Base-by-base conservation (phyloP, 1,140 invertebrate species). In the Chelonus insularis region DNA sequence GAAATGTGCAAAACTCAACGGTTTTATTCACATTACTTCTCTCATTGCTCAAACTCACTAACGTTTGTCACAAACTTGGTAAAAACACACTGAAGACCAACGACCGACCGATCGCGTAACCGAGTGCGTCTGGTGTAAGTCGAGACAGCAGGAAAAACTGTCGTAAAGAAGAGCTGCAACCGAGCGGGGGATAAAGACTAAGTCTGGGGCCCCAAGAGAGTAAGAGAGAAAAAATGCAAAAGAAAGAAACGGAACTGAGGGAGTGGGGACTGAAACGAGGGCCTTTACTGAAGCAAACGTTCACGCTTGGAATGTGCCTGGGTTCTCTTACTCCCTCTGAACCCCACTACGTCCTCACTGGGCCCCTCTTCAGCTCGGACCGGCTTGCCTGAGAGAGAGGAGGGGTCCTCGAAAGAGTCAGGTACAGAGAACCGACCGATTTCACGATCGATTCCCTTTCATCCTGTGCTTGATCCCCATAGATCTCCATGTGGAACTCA, bases 231-330 rank as follows among this genome's bases (percentile, higher is more conserved):
- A 9, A 34, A 34, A n/a, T 29, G 12, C 45, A 23, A 21, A 25
- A 9, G 45, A 48, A 25, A 48, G 23, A 48, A n/a, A 18, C 21
- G 23, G 18, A 18, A 48, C 14, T 18, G 11, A 51, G 16, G 29
- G 4, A 51, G 20, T 59, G 47, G 21, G 34, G 34, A 32, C 14
- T 16, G 29, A 51, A 51, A 50, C 37, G 56, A 58, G 56, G 18
- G 32, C 37, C 48, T 51, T 45, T 32, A 32, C 32, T 59, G 7
- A 14, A 32, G 48, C 20, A 25, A 20, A 9, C 32, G 50, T 23
- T 60, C 23, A 39, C 7, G 36, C 21, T 60, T 60, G 58, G 58
- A 60, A 60, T 60, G 58, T 32, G 58, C 58, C 48, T 60, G 58
- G 50, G 3, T 34, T 52, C 50, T 60, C 50, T 18, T 43, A n/a